phyloP scores from a whole-genome alignment of 2,888 invertebrate genomes.

The Siphlonurus alternatus region DNA sequence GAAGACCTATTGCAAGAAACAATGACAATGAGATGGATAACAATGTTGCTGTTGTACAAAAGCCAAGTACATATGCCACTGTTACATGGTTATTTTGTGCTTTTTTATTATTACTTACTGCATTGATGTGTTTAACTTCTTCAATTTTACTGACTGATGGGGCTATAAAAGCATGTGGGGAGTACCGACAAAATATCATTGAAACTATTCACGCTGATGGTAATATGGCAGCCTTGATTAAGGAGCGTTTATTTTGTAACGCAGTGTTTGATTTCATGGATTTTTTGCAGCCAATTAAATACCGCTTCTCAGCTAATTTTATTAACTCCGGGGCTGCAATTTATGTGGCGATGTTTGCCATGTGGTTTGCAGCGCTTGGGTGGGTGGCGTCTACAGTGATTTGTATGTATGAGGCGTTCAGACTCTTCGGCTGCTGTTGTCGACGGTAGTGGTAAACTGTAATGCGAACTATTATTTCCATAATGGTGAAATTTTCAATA shows the following conservation, averaged over 20 bases:
- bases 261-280: conserved; percentile 1
- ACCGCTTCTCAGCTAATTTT: neutral
- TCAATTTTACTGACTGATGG: neutral
- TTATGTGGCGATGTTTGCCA: neutral
- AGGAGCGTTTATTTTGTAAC: neutral
- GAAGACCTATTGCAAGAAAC: neutral
- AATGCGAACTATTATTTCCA: no score
- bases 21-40: neutral
- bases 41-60: neutral
- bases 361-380: neutral
- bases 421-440: neutral
- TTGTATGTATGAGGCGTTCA: neutral
- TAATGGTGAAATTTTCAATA: no score
- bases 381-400: neutral
- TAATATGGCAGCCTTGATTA: neutral
- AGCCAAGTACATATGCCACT: neutral
- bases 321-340: neutral
- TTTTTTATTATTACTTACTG: neutral
- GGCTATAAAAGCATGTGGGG: neutral
- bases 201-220: neutral
- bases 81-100: neutral
- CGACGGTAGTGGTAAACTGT: neutral
- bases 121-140: neutral
- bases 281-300: neutral
- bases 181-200: neutral